Evolutionary conservation across 2,888 invertebrate species (phyloP), one percentile per base, ranked within the genome.

Genomic region (Phragmatobia fuliginosa): DNA sequence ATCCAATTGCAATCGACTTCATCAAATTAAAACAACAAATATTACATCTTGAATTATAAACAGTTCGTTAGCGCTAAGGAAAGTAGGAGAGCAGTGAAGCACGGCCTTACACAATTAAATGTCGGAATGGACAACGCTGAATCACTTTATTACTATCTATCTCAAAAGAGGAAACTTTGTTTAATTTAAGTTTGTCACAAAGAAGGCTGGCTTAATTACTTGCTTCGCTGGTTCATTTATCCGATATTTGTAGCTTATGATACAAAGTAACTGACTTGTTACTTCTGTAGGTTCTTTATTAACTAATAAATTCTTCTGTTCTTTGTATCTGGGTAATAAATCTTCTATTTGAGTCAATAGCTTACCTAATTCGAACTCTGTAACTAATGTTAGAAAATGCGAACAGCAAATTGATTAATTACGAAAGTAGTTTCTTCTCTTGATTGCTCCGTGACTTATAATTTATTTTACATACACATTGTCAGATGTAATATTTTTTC

Each of bases 121-220:
- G 16, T 56, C 28, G 25, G 56, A 56, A 28, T 56, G 56, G 56
- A 56, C 56, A 28, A 56, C 16, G 14, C 56, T 28, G 28, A 56
- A 56, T 56, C 56, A 56, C 28, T 56, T 56, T 56, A 56, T 56
- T 56, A 28, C 16, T 28, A 28, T 28, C 28, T 4, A 28, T 28
- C 16, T 28, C 59, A 32, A 33, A 33, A 60, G 33, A 60, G 32
- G 32, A n/a, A 60, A 33, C 60, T 60, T 32, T 60, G 33, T 60
- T 60, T 60, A 60, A 60, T 60, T 60, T 60, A 33, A 60, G 18
- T 60, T 60, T n/a, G 32, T 60, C n/a, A 60, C 60, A 60, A 56
- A 56, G 52, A 52, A 25, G 25, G 14, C 52, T 25, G 14, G 25
- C 25, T 52, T 52, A 52, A 52, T 52, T 56, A 56, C 14, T 28